Evolutionary conservation across 2,888 invertebrate species (phyloP), one percentile per base, ranked within the genome.

Genomic region (Phengaris alcon): DNA sequence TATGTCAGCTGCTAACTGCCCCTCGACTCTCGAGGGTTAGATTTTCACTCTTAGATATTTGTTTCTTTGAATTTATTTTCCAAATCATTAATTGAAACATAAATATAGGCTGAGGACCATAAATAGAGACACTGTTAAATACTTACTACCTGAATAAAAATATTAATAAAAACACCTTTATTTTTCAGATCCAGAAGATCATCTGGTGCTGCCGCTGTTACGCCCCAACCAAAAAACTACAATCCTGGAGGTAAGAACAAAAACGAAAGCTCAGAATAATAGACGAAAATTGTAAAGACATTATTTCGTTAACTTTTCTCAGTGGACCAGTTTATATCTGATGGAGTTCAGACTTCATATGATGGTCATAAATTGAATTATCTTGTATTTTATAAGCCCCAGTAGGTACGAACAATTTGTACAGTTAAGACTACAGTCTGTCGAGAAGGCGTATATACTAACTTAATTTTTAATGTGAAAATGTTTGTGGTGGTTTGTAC

Each of bases 171-270:
- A 69, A 8, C 48, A 44, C 77, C 73, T 13, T 64, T 75, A 77
- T 35, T 75, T 94, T 94, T 78, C 94, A 97, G 97, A 93, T 96
- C 97, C 79, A 95, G 97, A 84, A 95, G 97, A 87, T 97, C 97
- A 80, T 97, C 97, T 78, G 96, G 95, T 78, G 96, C 96, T 81
- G 94, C 96, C 78, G 95, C 95, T 82, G 95, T 95, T 81, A 95
- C 96, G 82, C 95, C 96, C 75, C 97, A 96, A 86, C 95, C 96
- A 79, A 95, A 96, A 88, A 96, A 95, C 88, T 88, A 96, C 83
- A 95, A 95, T 83, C 95, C 95, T 78, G 96, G 96, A 95, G 97
- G 97, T 97, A 91, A 95, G 94, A 69, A 64, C 1, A 22, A 64
- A 35, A 35, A 52, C 52, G 7, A 12, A 52, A 52, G 12, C 35